Percentiles rank a stretch among this genome's conserved stretches.
Conservation (phyloP, 2,113 vertebrate species). For the Anarrhichthys ocellatus region DNA sequence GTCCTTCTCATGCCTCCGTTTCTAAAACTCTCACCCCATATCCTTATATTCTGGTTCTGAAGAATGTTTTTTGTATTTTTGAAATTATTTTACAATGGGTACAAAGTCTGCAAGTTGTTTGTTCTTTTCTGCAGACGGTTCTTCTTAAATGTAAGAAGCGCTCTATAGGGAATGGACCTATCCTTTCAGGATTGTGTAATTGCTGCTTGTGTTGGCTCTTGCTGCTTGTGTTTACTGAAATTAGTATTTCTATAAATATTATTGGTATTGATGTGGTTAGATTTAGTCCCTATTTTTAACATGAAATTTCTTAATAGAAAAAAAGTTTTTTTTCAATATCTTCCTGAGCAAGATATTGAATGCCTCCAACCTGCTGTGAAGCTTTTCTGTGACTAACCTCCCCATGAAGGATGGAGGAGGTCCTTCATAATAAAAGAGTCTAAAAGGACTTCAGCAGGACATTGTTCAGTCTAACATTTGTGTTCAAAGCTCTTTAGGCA, state of each 20-base stretch:
- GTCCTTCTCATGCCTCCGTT: not conserved
- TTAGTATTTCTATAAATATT: not conserved
- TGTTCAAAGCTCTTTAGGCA: too few species aligned
- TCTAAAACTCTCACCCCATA: not conserved
- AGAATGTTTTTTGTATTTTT: conserved; percentile 10
- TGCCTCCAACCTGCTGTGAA: not conserved
- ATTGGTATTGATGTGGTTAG: not conserved
- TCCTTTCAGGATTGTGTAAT: not conserved
- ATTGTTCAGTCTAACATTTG: too few species aligned
- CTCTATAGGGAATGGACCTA: not conserved
- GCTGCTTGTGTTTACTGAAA: not conserved
- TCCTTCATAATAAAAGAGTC: not conserved
- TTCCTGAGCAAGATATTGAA: not conserved
- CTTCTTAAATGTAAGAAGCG: not conserved
- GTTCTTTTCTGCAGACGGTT: not conserved
- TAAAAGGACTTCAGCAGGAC: not conserved
- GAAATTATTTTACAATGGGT: conserved; percentile 1
- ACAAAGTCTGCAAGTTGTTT: not conserved
- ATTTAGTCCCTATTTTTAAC: not conserved
- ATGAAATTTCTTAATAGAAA: too few species aligned
- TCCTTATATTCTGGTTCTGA: not conserved
- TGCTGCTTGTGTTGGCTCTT: not conserved
- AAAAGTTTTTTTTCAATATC: too few species aligned
- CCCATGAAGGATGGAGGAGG: not conserved
- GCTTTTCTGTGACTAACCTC: not conserved